Percentiles rank a stretch among this genome's conserved stretches.
Conservation (phyloP, 2,797 vertebrate genomes). For the Chelmon rostratus region DNA sequence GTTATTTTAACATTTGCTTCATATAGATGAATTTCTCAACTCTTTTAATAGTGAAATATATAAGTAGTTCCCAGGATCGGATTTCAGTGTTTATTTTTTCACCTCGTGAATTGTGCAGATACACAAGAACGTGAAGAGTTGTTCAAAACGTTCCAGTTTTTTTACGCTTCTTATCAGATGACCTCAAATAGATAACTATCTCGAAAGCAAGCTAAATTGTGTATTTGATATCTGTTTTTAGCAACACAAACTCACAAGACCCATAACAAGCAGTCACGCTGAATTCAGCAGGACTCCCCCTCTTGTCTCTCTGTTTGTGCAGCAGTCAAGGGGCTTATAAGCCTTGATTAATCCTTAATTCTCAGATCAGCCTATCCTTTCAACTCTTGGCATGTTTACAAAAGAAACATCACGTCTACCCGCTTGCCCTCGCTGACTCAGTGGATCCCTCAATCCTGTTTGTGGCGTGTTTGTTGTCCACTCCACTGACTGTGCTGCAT, state of each 20-base stretch:
- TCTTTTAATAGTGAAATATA: background rate
- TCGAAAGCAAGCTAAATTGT: background rate
- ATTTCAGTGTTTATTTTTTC: background rate
- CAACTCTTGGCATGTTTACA: slow-evolving; percentile 63
- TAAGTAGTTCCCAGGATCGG: background rate
- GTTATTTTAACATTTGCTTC: background rate
- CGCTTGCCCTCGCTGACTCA: slow-evolving; percentile 41
- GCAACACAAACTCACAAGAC: slow-evolving; percentile 13
- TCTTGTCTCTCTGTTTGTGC: slow-evolving; percentile 39
- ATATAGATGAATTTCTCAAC: background rate
- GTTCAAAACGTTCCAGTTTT: background rate
- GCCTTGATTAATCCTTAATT: slow-evolving; percentile 69
- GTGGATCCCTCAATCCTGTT: slow-evolving; percentile 25
- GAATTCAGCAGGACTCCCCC: slow-evolving; percentile 9
- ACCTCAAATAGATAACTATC: background rate
- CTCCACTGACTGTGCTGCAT: background rate
- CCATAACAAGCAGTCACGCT: background rate
- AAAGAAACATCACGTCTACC: slow-evolving; percentile 54
- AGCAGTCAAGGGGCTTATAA: slow-evolving; percentile 52
- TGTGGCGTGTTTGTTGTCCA: slow-evolving; percentile 32
- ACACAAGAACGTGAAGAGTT: background rate
- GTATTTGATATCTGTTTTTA: background rate
- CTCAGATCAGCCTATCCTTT: slow-evolving; percentile 59
- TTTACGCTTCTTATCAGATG: slow-evolving; percentile 9
- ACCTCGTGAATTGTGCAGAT: background rate